Conservation (phyloP, 2,113 vertebrate genomes). For the Amphiprion percula region DNA sequence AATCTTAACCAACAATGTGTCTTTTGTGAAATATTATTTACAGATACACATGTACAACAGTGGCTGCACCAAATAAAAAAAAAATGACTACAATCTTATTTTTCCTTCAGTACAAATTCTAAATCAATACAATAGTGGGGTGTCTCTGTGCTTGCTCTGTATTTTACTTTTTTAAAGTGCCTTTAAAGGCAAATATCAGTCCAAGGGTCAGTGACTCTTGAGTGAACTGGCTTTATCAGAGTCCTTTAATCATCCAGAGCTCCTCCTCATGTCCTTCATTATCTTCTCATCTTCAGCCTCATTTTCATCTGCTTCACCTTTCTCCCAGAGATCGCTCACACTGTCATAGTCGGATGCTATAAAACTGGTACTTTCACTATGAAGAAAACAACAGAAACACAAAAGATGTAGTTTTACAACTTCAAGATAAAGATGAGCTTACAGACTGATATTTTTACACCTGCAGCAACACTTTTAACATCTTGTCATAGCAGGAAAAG, state of each 20-base stretch:
- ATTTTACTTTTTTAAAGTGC: constrained; percentile 64
- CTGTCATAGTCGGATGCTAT: constrained; percentile 71
- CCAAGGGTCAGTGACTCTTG: constrained; percentile 58
- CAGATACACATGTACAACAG: constrained; percentile 72
- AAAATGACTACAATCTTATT: constrained; percentile 43
- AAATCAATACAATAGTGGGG: constrained; percentile 35
- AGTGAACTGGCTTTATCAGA: constrained; percentile 43
- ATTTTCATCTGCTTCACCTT: constrained; percentile 30
- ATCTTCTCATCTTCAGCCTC: constrained; percentile 36
- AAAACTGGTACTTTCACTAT: constrained; percentile 74
- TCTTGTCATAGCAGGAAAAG: too few relatives aligned
- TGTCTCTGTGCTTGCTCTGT: constrained; percentile 52
- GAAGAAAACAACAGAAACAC: constrained; percentile 41
- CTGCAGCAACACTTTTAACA: too few relatives aligned
- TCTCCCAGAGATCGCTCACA: constrained; percentile 30
- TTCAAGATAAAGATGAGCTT: not conserved
- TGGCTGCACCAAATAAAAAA: constrained; percentile 36
- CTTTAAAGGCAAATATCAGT: constrained; percentile 55
- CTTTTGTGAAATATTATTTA: constrained; percentile 71
- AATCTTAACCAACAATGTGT: constrained; percentile 38
- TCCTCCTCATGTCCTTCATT: constrained; percentile 31
- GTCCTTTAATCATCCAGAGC: constrained; percentile 37
- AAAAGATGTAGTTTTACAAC: constrained; percentile 3
- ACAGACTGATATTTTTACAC: too few relatives aligned
- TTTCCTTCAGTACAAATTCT: constrained; percentile 48